Evolutionary conservation across 2,113 vertebrate genomes (phyloP).

Genomic region (Chitala chitala): DNA sequence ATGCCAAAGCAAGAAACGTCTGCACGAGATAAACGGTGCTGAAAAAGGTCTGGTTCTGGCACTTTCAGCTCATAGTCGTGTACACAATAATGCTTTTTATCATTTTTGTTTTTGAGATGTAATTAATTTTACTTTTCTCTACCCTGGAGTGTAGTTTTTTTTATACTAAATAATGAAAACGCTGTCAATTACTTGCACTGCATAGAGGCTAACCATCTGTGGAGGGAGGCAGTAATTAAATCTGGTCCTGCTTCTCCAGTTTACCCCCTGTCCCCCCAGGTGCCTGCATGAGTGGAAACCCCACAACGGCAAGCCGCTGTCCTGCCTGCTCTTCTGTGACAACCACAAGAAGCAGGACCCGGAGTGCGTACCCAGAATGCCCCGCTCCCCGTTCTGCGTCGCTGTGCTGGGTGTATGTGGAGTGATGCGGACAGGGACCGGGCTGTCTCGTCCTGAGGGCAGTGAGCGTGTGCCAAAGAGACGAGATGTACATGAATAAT

Average conservation of each 20-base stretch:
- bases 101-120: not conserved
- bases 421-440: not conserved
- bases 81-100: not conserved
- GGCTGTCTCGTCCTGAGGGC: not conserved
- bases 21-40: too few species aligned
- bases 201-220: not conserved
- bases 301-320: constrained; percentile 84
- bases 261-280: constrained; percentile 47
- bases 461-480: not conserved
- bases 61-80: not conserved
- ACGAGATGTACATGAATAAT: too few species aligned
- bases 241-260: not conserved
- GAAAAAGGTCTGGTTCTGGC: too few species aligned
- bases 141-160: not conserved
- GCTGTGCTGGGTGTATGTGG: not conserved
- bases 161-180: not conserved
- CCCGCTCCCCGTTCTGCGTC: not conserved
- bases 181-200: not conserved
- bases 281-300: constrained; percentile 94
- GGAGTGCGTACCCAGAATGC: constrained; percentile 72
- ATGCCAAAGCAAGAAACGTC: too few species aligned
- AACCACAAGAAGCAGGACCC: constrained; percentile 98
- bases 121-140: not conserved
- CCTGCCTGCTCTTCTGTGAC: constrained; percentile 94
- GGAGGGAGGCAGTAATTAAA: constrained; percentile 14